Evolutionary conservation across 2,113 vertebrate genomes (phyloP).

Genomic region (Eonycteris spelaea): DNA sequence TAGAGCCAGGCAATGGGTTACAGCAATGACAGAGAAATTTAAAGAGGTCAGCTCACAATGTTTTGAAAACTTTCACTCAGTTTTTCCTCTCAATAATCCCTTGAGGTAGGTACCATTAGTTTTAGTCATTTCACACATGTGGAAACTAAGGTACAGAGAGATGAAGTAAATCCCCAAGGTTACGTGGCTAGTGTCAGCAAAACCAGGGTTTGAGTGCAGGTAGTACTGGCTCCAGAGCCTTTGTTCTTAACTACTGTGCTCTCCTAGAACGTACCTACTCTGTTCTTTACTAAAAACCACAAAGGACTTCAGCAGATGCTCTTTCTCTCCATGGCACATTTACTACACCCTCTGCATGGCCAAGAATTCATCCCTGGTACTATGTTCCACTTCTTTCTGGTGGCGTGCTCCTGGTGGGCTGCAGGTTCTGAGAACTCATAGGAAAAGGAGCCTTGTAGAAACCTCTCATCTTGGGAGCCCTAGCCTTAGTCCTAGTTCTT

Average conservation of each 20-base stretch:
- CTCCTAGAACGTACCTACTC: background rate
- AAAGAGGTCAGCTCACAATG: background rate
- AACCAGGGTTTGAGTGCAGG: background rate
- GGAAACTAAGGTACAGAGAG: background rate
- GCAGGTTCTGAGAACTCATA: background rate
- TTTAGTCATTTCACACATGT: background rate
- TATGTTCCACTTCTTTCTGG: background rate
- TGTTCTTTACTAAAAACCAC: background rate
- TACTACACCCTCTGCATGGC: background rate
- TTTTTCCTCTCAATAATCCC: background rate
- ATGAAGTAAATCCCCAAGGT: no score
- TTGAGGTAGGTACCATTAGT: background rate
- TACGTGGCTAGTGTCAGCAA: background rate
- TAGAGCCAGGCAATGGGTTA: background rate
- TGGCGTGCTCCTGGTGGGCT: background rate
- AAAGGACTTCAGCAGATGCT: background rate
- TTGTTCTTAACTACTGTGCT: background rate
- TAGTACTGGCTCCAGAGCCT: background rate
- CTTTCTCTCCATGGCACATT: background rate
- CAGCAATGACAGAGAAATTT: background rate
- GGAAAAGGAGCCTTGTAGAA: background rate
- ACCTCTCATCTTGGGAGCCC: background rate
- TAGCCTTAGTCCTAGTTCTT: background rate
- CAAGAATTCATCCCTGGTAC: background rate
- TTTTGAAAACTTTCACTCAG: background rate